Conservation (phyloP, 1,140 invertebrate species). For the Maconellicoccus hirsutus region DNA sequence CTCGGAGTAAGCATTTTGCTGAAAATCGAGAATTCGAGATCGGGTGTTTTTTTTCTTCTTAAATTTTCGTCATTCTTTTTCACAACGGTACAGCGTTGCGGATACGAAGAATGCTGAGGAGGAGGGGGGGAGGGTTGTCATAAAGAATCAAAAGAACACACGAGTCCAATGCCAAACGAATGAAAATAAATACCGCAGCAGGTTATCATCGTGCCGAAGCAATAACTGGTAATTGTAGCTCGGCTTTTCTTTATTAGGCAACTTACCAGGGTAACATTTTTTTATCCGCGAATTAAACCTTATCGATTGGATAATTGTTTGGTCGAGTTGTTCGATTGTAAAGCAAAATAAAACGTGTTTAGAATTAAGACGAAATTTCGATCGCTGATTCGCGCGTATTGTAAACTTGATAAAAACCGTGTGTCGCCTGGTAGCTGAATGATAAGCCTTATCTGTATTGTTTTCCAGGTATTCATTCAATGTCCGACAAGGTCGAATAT, state of each 20-base stretch:
- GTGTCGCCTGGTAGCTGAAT: background rate
- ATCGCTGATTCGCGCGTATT: background rate
- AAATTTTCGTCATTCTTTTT: too few species aligned
- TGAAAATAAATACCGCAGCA: too few species aligned
- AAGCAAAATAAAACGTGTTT: background rate
- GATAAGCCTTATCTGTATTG: too few species aligned
- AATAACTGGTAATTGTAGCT: background rate
- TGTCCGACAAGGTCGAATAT: background rate
- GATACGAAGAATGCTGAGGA: too few species aligned
- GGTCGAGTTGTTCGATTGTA: background rate
- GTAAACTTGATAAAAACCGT: background rate
- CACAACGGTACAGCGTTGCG: too few species aligned
- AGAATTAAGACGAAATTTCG: constrained; percentile 5
- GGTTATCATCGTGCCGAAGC: background rate
- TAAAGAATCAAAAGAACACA: background rate
- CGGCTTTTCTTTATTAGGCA: background rate
- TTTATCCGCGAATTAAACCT: background rate
- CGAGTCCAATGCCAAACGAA: background rate
- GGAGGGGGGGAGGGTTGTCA: too few species aligned
- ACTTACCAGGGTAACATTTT: background rate
- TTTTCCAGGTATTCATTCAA: too few species aligned
- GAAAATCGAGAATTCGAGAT: too few species aligned
- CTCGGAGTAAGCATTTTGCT: too few species aligned
- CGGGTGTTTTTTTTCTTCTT: too few species aligned
- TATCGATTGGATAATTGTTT: constrained; percentile 5